Conservation (phyloP, 2,888 invertebrate species). For the Eumacrocentrus americanus region DNA sequence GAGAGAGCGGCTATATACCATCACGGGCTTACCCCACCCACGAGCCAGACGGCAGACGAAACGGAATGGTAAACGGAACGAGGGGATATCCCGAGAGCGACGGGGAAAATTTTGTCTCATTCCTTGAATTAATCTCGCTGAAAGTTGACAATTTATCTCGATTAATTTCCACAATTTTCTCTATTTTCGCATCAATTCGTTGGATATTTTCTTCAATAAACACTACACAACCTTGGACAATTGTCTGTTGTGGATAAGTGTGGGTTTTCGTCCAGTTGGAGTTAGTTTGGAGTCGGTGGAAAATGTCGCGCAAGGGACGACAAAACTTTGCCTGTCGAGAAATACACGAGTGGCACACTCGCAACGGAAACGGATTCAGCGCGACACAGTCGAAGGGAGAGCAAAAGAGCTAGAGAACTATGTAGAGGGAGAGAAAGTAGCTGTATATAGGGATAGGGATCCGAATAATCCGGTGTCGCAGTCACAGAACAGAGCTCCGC, state of each 20-base stretch:
- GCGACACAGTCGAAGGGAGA: conserved; percentile 40
- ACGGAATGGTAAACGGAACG: conserved; percentile 61
- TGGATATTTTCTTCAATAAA: no score
- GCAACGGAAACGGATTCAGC: conserved; percentile 56
- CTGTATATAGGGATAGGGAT: conserved; percentile 52
- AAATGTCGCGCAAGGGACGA: conserved; percentile 31
- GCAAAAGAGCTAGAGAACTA: conserved; percentile 37
- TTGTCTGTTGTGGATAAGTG: no score
- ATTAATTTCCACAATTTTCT: background rate
- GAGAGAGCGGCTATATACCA: conserved; percentile 33
- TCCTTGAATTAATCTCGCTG: conserved; percentile 13
- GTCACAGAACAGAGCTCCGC: conserved; percentile 53
- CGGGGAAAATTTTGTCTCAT: conserved; percentile 53
- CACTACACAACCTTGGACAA: no score
- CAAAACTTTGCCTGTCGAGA: conserved; percentile 48
- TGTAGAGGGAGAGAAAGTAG: conserved; percentile 43
- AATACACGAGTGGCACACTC: conserved; percentile 44
- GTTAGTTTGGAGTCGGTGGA: background rate
- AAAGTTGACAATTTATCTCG: background rate
- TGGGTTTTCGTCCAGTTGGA: no score
- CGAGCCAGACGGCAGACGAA: conserved; percentile 59
- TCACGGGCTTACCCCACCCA: conserved; percentile 59
- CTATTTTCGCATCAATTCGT: background rate
- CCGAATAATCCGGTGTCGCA: conserved; percentile 55
- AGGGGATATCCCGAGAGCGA: conserved; percentile 50